Evolutionary conservation across 2,113 vertebrate species (phyloP).

Genomic region (Siniperca knerii): DNA sequence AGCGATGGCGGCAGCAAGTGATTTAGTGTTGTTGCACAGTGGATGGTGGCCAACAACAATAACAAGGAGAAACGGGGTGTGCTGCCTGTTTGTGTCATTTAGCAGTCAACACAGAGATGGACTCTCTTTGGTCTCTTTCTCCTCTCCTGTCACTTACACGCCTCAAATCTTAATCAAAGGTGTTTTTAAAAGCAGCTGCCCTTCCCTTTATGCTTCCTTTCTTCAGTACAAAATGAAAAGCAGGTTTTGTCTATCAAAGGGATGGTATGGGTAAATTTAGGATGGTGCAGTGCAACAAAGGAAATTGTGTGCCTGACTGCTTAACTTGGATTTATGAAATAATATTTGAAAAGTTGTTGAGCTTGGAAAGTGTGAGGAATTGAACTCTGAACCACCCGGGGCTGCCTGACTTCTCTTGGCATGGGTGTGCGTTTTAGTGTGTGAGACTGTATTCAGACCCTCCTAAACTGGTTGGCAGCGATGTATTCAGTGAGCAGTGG

Average conservation of each 20-base stretch:
- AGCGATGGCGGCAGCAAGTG: not conserved
- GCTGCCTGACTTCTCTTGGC: not conserved
- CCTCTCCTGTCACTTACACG: not conserved
- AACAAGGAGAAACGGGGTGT: not conserved
- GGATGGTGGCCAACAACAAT: slow-evolving; percentile 18
- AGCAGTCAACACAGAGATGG: slow-evolving; percentile 9
- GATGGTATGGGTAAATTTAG: not conserved
- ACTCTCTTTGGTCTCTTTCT: not conserved
- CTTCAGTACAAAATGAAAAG: not conserved
- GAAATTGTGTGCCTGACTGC: not conserved
- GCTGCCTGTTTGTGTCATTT: slow-evolving; percentile 17
- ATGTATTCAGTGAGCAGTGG: not conserved
- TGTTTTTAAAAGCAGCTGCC: not conserved
- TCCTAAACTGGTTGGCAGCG: not conserved
- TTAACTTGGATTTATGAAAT: not conserved
- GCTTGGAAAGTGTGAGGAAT: not conserved
- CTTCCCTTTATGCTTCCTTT: not conserved
- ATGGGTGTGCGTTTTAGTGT: not conserved
- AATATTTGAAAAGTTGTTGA: not conserved
- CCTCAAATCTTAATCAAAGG: not conserved
- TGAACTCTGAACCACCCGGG: not conserved
- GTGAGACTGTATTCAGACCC: not conserved
- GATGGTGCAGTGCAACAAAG: slow-evolving; percentile 1
- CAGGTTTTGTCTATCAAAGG: slow-evolving; percentile 6
- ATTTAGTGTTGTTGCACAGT: slow-evolving; percentile 12